Conservation (phyloP, 2,113 vertebrate genomes). For the Prolemur simus region DNA sequence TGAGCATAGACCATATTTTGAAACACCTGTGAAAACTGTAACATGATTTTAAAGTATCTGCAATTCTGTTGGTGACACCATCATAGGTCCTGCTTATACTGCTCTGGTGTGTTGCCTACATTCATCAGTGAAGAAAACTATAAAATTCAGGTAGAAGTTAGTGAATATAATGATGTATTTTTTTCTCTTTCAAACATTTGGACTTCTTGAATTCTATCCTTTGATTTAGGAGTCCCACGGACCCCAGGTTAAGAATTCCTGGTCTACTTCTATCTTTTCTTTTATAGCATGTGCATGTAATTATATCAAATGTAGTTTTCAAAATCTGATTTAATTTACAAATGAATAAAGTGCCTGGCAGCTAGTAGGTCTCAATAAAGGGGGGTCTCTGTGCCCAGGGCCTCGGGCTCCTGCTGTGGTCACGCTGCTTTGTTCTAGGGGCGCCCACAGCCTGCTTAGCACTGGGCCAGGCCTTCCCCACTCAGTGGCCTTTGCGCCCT, state of each 20-base stretch:
- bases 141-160: conserved; percentile 11
- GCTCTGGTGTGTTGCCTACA: background rate
- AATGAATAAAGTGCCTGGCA: background rate
- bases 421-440: background rate
- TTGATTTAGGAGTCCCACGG: background rate
- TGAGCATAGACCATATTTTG: background rate
- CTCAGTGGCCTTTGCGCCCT: background rate
- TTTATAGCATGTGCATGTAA: background rate
- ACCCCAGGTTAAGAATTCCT: background rate
- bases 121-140: background rate
- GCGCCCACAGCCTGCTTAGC: background rate
- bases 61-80: background rate
- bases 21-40: background rate
- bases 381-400: background rate
- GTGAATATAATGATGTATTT: background rate
- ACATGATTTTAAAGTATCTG: background rate
- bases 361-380: background rate
- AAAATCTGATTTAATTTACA: conserved; percentile 11
- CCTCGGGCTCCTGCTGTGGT: background rate
- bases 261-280: background rate
- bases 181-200: conserved; percentile 2
- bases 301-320: background rate
- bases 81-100: background rate
- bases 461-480: background rate
- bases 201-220: background rate